A percentile compares a stretch with the other conserved stretches of the same genome.
These are phyloP conservation scores for Idaea straminata DNA, from an alignment of 2,888 invertebrate species.

Conservation along the genomic window DNA sequence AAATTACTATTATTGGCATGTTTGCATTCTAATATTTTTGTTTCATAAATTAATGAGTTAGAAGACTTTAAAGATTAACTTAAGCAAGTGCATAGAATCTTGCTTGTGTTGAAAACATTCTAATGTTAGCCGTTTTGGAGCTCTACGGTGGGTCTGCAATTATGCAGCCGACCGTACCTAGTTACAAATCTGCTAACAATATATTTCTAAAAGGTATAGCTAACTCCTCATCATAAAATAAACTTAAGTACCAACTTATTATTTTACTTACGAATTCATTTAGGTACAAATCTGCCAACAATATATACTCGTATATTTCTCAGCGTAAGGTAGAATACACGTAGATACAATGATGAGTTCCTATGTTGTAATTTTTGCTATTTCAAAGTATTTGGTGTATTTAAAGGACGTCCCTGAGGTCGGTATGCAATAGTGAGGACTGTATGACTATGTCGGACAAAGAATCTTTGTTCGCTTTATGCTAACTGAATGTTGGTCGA, in stretches of 20 bases:
- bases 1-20: too few relatives aligned
- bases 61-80: too few relatives aligned
- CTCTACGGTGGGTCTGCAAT: too few relatives aligned
- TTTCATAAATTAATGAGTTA: too few relatives aligned
- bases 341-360: conserved; percentile 4
- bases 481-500: conserved; percentile 48
- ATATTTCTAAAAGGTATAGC: too few relatives aligned
- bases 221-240: too few relatives aligned
- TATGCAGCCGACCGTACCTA: too few relatives aligned
- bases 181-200: conserved; percentile 17
- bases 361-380: conserved; percentile 4
- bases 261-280: conserved; percentile 29
- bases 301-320: not conserved
- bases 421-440: conserved; percentile 13
- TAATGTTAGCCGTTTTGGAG: too few relatives aligned
- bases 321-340: not conserved
- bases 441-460: conserved; percentile 34
- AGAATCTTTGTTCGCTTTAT: conserved; percentile 65
- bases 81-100: too few relatives aligned
- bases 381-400: conserved; percentile 16
- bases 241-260: too few relatives aligned
- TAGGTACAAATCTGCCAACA: not conserved
- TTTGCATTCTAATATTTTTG: too few relatives aligned
- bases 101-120: too few relatives aligned
- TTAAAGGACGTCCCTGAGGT: conserved; percentile 25